A percentile compares a stretch with the other conserved stretches of the same genome.
Conservation (phyloP, 2,888 invertebrate species). For the Balanococcus diminutus region DNA sequence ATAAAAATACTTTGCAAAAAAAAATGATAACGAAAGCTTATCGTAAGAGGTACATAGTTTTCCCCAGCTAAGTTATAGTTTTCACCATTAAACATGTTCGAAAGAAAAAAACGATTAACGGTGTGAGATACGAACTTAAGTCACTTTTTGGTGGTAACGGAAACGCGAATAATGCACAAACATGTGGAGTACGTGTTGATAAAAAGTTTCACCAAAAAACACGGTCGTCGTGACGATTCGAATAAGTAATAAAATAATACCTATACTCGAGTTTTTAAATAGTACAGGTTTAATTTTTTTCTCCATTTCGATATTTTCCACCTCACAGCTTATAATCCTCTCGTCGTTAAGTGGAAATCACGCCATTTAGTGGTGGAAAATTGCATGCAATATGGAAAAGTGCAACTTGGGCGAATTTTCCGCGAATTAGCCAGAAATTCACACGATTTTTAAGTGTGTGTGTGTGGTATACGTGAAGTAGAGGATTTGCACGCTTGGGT, state of each 20-base stretch:
- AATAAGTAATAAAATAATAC: background rate
- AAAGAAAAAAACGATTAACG: too few relatives aligned
- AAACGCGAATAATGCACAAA: background rate
- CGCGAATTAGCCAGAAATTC: background rate
- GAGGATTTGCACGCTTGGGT: background rate
- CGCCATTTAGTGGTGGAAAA: background rate
- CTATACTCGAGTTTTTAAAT: background rate
- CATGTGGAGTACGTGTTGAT: background rate
- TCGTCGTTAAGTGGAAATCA: background rate
- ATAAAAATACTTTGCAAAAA: too few relatives aligned
- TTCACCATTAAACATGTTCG: too few relatives aligned
- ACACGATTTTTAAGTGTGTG: background rate
- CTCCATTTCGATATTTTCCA: background rate
- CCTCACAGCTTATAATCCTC: background rate
- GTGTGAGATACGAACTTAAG: too few relatives aligned
- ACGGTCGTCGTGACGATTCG: conserved; percentile 28
- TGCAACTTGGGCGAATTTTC: background rate
- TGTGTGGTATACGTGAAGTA: background rate
- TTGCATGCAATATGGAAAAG: background rate
- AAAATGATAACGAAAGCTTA: too few relatives aligned
- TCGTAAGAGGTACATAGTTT: too few relatives aligned
- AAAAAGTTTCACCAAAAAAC: conserved; percentile 22
- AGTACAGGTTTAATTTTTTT: background rate
- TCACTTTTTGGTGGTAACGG: background rate
- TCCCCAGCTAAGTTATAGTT: too few relatives aligned